phyloP scores from a whole-genome alignment of 1,140 invertebrate species.

The Orchesella cincta region DNA sequence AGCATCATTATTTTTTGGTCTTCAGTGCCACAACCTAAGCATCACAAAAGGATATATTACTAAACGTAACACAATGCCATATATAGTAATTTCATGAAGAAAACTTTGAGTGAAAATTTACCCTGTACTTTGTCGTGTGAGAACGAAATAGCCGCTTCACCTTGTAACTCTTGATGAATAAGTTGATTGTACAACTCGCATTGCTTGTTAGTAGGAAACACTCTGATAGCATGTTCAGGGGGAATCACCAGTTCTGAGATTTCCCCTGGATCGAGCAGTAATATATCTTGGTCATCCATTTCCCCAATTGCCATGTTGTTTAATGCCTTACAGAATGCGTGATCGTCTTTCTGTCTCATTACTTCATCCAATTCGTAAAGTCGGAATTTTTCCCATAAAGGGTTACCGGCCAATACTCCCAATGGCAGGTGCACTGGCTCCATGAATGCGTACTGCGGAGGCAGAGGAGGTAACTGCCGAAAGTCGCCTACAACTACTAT shows the following conservation, averaged over 20 bases:
- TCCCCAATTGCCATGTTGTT: conserved; percentile 32
- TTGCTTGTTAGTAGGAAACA: not conserved
- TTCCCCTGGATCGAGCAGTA: conserved; percentile 13
- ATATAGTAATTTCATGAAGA: not conserved
- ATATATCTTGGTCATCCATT: conserved; percentile 22
- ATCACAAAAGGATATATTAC: not conserved
- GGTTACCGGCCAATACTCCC: not conserved
- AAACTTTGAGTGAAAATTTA: no score
- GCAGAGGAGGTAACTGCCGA: not conserved
- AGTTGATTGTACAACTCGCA: not conserved
- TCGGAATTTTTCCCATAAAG: not conserved
- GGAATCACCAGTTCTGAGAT: not conserved
- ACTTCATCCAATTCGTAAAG: conserved; percentile 34
- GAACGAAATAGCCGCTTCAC: not conserved
- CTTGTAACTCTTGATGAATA: not conserved
- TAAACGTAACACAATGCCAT: not conserved
- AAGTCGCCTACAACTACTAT: not conserved
- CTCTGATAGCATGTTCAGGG: not conserved
- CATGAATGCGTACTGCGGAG: no score
- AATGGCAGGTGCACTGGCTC: not conserved
- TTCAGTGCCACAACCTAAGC: not conserved
- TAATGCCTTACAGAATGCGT: conserved; percentile 4
- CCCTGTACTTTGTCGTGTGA: not conserved
- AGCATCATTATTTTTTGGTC: not conserved
- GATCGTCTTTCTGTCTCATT: conserved; percentile 33